These are phyloP conservation scores for Acanthornis magna DNA, from an alignment of 2,797 vertebrate species.

Conservation along the genomic window DNA sequence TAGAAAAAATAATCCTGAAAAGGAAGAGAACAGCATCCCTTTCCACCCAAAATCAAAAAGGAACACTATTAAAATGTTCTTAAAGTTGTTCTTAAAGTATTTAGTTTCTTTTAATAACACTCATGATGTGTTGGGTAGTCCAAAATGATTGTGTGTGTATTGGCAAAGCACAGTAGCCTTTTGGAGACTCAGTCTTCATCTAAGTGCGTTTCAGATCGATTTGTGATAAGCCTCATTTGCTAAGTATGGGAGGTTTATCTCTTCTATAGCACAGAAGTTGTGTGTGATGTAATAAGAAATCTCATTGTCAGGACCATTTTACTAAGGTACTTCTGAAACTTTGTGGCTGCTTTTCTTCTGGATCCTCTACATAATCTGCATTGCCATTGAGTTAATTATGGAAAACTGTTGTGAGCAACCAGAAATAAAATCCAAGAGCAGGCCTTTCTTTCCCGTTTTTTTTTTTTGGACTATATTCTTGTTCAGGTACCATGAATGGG, in stretches of 20 bases:
- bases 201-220: neutral
- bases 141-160: constrained; percentile 11
- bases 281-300: neutral
- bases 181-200: neutral
- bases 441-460: neutral
- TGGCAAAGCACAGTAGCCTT: constrained; percentile 37
- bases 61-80: constrained; percentile 45
- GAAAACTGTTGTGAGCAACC: neutral
- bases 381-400: neutral
- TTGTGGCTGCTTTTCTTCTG: neutral
- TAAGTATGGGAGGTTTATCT: neutral
- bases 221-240: neutral
- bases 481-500: neutral
- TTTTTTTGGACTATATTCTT: neutral
- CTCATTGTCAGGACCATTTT: neutral
- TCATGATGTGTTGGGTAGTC: constrained; percentile 4
- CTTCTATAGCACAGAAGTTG: neutral
- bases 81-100: constrained; percentile 63
- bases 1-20: constrained; percentile 37
- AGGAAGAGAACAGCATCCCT: neutral
- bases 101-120: constrained; percentile 54
- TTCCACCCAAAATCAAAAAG: constrained; percentile 35
- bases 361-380: neutral
- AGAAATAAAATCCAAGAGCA: neutral
- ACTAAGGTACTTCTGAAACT: neutral